A percentile compares a stretch with the other conserved stretches of the same genome.
Conservation (phyloP, 2,888 invertebrate species). For the Biston betularia region DNA sequence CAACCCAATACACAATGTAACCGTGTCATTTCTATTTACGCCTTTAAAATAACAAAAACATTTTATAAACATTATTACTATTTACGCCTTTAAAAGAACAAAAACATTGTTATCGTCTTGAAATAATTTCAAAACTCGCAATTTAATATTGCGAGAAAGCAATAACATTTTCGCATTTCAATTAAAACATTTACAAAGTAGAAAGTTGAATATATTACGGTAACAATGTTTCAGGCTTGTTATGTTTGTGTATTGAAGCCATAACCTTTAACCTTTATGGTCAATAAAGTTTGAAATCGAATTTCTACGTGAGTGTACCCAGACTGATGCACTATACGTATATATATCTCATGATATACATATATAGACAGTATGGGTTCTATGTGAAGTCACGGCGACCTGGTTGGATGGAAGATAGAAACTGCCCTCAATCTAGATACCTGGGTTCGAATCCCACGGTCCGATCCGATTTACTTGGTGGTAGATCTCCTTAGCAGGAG, state of each 20-base stretch:
- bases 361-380: conserved; percentile 1
- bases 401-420: too few species aligned
- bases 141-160: conserved; percentile 13
- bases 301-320: conserved; percentile 64
- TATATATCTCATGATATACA: conserved; percentile 14
- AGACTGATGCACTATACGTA: conserved; percentile 65
- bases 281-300: conserved; percentile 43
- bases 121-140: conserved; percentile 12
- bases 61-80: too few species aligned
- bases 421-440: too few species aligned
- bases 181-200: conserved; percentile 36
- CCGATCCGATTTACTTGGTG: too few species aligned
- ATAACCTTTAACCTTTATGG: conserved; percentile 38
- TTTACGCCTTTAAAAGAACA: neutral
- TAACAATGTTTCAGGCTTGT: conserved; percentile 39
- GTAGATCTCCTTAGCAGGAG: too few species aligned
- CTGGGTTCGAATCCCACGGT: too few species aligned
- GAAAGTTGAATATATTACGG: conserved; percentile 31
- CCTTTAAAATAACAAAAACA: conserved; percentile 4
- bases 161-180: conserved; percentile 23
- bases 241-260: conserved; percentile 34
- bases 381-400: too few species aligned
- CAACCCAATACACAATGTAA: neutral
- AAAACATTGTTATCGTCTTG: conserved; percentile 7
- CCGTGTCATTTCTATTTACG: neutral